These are phyloP conservation scores for Spodoptera littoralis DNA, from an alignment of 2,888 invertebrate species.

Conservation along the genomic window DNA sequence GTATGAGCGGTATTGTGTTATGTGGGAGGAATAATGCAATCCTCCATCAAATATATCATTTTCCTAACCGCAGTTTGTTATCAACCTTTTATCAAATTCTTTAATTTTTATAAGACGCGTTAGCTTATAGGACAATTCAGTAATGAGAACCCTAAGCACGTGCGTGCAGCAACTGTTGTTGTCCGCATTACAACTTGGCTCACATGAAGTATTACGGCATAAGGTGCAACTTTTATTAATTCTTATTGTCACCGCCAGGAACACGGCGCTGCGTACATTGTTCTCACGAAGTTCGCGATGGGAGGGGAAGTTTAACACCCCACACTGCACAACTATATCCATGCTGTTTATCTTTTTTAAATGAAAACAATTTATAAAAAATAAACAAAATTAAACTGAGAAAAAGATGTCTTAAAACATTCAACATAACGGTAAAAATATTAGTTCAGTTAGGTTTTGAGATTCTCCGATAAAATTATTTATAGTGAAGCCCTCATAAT, in stretches of 20 bases:
- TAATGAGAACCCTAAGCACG: constrained; percentile 12
- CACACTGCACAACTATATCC: constrained; percentile 8
- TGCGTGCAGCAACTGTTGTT: constrained; percentile 16
- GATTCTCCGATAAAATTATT: no score
- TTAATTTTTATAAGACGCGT: no score
- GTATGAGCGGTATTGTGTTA: constrained; percentile 8
- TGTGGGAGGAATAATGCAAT: not conserved
- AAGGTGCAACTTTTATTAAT: constrained; percentile 57
- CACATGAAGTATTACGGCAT: constrained; percentile 56
- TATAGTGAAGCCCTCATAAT: no score
- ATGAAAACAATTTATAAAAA: constrained; percentile 12
- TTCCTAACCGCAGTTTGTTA: no score
- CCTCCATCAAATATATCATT: no score
- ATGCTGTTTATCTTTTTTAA: constrained; percentile 11
- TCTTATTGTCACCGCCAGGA: constrained; percentile 35
- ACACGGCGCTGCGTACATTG: constrained; percentile 24
- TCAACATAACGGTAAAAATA: no score
- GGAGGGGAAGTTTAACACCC: constrained; percentile 15
- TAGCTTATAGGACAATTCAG: no score
- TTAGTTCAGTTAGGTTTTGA: no score
- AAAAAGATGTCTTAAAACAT: not conserved
- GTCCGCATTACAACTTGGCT: constrained; percentile 24
- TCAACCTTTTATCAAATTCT: no score
- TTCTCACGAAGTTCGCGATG: constrained; percentile 35
- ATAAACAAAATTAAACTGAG: constrained; percentile 6